phyloP scores from a whole-genome alignment of 92 coral and sea anemone genomes.

The Ricordea florida region DNA sequence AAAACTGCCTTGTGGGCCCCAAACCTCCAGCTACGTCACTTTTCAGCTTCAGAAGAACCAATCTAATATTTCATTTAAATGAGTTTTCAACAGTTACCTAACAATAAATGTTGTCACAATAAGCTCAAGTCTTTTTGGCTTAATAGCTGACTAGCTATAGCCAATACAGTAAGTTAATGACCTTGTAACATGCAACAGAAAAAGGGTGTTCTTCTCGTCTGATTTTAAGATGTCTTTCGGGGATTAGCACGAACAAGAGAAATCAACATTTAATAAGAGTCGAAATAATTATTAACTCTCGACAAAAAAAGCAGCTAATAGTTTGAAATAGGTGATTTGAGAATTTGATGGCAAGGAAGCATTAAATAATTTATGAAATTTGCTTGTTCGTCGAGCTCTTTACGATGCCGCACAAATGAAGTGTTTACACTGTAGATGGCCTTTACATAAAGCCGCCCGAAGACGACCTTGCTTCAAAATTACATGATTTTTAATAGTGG shows the following conservation, averaged over 20 bases:
- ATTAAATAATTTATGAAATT: slow-evolving; percentile 33
- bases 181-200: no score
- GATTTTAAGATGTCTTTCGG: background rate
- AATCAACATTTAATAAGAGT: slow-evolving; percentile 19
- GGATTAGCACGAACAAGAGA: background rate
- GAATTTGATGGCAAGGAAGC: slow-evolving; percentile 9
- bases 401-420: slow-evolving; percentile 20
- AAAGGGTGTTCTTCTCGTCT: background rate
- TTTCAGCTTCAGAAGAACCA: background rate
- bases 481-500: slow-evolving; percentile 16
- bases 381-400: background rate
- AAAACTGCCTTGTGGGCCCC: slow-evolving; percentile 13
- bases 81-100: background rate
- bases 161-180: no score
- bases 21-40: background rate
- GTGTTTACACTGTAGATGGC: slow-evolving; percentile 1
- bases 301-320: slow-evolving; percentile 35
- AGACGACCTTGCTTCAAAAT: slow-evolving; percentile 4
- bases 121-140: no score
- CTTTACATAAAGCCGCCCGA: background rate
- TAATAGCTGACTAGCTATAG: no score
- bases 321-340: background rate
- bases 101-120: no score
- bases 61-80: background rate
- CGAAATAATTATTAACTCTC: slow-evolving; percentile 17